Conservation (phyloP, 2,888 invertebrate genomes). For the Sinopyrophorus schimmeli region DNA sequence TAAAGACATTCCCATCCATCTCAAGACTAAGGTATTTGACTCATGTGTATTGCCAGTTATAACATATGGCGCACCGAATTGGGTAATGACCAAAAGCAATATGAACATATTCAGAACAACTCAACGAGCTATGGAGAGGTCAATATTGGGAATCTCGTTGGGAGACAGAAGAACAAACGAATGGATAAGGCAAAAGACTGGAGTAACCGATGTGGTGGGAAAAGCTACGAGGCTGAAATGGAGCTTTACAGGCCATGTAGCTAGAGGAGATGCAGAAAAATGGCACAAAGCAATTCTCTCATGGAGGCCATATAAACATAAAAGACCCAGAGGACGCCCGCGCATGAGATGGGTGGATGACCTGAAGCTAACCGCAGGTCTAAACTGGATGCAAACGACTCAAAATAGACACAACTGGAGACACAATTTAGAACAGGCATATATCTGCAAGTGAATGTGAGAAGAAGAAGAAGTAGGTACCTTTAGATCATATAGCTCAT, state of each 20-base stretch:
- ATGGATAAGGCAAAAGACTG: constrained; percentile 3
- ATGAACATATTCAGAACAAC: constrained; percentile 1
- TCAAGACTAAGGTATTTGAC: constrained; percentile 4
- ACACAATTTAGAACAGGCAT: constrained; percentile 3
- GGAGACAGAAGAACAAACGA: constrained; percentile 5
- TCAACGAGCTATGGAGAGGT: neutral
- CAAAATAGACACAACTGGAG: constrained; percentile 9
- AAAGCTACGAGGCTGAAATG: neutral
- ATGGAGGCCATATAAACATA: constrained; percentile 4
- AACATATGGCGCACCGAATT: constrained; percentile 6
- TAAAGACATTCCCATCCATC: constrained; percentile 1
- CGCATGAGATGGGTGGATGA: constrained; percentile 10
- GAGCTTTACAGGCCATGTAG: constrained; percentile 1
- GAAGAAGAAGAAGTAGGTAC: constrained; percentile 3
- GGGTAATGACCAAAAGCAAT: constrained; percentile 1
- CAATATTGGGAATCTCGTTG: constrained; percentile 5
- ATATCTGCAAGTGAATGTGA: constrained; percentile 10
- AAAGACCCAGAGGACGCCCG: constrained; percentile 4
- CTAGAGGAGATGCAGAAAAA: constrained; percentile 7
- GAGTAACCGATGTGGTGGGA: neutral
- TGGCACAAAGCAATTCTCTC: neutral
- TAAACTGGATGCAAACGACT: constrained; percentile 9
- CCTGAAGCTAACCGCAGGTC: constrained; percentile 2
- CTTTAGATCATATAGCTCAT: too few species aligned
- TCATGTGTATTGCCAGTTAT: constrained; percentile 7